Evolutionary conservation across 2,888 invertebrate species (phyloP), one percentile per base, ranked within the genome.

Genomic region (Acronicta leporina): DNA sequence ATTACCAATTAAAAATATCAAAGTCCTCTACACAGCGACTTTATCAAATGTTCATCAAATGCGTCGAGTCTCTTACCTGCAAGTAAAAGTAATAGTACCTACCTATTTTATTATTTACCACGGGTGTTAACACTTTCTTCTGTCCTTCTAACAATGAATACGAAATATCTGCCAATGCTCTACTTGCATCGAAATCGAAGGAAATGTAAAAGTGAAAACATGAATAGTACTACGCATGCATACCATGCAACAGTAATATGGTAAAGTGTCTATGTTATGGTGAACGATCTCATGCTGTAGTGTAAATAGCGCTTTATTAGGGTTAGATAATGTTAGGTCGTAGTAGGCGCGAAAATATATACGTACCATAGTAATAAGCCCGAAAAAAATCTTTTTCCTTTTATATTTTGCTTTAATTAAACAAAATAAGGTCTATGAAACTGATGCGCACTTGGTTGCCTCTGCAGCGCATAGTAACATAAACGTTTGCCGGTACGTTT

Each of bases 161-260:
- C 73, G 56, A 69, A 69, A 40, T 68, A 69, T 53, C 55, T 44
- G 45, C 66, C 50, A 72, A 43, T 73, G 73, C 61, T 72, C 68
- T 61, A 69, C 68, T 61, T 73, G 62, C 11, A 73, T 61, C 52
- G 73, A 75, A 74, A 62, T 64, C 70, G 55, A 77, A 71, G 71
- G 59, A 65, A 68, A 66, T 46, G 68, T 63, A 68, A 65, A 73
- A 72, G 72, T 68, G 63, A 75, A 73, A 78, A 41, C 61, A 61
- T 66, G 49, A 43, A 46, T 51, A 68, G 38, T 38, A 35, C 43
- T 44, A 73, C 52, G 46, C 53, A 58, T 63, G 55, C 73, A 73
- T 75, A 75, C 68, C 73, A 68, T 79, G 78, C 77, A 73, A 71
- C 64, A 66, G 48, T n/a, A 54, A 64, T n/a, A 73, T 46, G 53